These are phyloP conservation scores for Terrapene triunguis DNA, from an alignment of 2,113 vertebrate species.

Conservation along the genomic window DNA sequence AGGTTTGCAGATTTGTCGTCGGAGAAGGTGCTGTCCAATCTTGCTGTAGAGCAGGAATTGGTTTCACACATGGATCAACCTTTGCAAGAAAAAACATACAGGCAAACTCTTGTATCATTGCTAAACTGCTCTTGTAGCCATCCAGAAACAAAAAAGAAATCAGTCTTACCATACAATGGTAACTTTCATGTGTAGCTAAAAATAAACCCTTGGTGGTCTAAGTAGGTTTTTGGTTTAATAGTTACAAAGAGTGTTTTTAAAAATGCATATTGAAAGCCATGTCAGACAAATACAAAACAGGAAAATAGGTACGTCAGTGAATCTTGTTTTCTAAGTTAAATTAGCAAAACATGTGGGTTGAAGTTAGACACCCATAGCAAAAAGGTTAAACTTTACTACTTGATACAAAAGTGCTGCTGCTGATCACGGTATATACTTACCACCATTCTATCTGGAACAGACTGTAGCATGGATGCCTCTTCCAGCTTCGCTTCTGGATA, in stretches of 20 bases:
- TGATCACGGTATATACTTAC: conserved; percentile 11
- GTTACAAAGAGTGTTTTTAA: background rate
- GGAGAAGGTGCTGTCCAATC: background rate
- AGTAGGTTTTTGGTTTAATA: background rate
- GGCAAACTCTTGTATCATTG: background rate
- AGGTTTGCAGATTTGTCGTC: background rate
- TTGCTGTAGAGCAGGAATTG: background rate
- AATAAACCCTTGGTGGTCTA: fast-evolving
- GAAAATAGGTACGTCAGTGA: fast-evolving
- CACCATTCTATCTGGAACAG: background rate
- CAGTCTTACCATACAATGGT: background rate
- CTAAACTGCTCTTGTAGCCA: background rate
- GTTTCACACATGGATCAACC: background rate
- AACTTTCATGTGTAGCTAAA: background rate
- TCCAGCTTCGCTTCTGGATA: conserved; percentile 50
- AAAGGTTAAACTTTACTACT: background rate
- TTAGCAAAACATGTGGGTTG: background rate
- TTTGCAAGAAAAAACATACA: conserved; percentile 23
- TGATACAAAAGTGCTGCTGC: background rate
- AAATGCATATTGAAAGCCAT: background rate
- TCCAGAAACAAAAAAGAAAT: background rate
- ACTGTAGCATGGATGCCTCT: background rate
- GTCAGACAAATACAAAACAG: background rate
- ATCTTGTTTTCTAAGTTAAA: background rate
- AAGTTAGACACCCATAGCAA: background rate